Evolutionary conservation across 2,113 vertebrate genomes (phyloP), one percentile per base, ranked within the genome.

Genomic region (Polypterus bichir): DNA sequence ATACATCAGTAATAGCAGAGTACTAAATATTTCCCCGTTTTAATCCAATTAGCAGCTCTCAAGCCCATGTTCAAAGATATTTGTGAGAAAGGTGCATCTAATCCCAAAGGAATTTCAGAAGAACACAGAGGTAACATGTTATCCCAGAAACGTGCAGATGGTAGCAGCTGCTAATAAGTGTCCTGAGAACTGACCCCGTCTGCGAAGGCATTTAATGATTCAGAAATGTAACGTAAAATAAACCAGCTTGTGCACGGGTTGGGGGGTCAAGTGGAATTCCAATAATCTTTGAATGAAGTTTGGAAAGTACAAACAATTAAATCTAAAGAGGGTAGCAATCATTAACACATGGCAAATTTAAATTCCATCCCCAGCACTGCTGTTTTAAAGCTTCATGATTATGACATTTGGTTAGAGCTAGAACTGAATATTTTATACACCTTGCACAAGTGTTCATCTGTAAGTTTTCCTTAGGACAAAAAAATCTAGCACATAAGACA

Each of bases 171-270:
- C 71, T 71, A 1, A 46, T 3, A 68, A 8, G 67, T 4, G 70
- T 71, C 74, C 79, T 77, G 84, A 80, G 81, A 82, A 80, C 71
- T 54, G 60, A 48, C 65, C 67, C 69, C 81, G 74, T 73, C 73
- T 67, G 72, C 69, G 70, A 65, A 77, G 79, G 66, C 3, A 57
- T 76, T 76, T 63, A 3, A 57, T 70, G 69, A 73, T 64, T 66
- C 57, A 49, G 48, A 1, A 46, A 66, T 69, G 70, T 64, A 62
- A 72, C 71, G 64, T 70, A 71, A 76, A 63, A 27, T 69, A 44
- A 44, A 45, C 64, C 60, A 66, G 45, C 48, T 59, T 47, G 56
- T 44, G 27, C 27, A 27, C 27, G 27, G 27, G 27, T 27, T 27
- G 48, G 44, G 45, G 49, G 6, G 9, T 8, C 6, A 45, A 55